Evolutionary conservation across 2,113 vertebrate species (phyloP), one percentile per base, ranked within the genome.

Genomic region (Sebastes fasciatus): DNA sequence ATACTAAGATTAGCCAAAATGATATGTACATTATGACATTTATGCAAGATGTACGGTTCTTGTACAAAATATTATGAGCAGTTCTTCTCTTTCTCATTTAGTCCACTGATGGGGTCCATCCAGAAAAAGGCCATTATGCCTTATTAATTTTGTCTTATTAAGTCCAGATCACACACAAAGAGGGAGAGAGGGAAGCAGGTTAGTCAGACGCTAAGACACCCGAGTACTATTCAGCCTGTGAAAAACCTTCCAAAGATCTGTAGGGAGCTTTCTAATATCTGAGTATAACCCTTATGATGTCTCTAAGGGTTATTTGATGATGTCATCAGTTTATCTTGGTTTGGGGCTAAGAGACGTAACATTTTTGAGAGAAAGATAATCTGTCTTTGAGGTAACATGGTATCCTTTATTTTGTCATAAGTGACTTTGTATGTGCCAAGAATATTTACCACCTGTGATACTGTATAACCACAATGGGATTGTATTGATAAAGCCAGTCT

Each of bases 301-400:
- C 34, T 34, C 34, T 34, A 69, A 17, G 17, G 7, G 26, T 40
- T 42, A 61, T 51, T 21, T 26, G 14, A 60, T 69, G 26, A 51
- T 66, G 14, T 13, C 10, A 71, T 71, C 2, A 10, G 48, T 51
- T 65, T 73, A 79, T 43, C n/a, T 52, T 54, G 46, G 63, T 43
- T 26, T 58, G 13, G 16, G 23, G 48, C 52, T 45, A n/a, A 21
- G 19, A n/a, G 42, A 63, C 0, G 1, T 19, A 40, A 34, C 5
- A 6, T 71, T 57, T 57, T 10, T 43, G 19, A 21, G 11, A 46
- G 17, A 54, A 57, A 16, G 19, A 43, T 4, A 69, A 49, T 10
- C 42, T 10, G 6, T 67, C 13, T 23, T 66, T 66, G 8, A 51
- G 13, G 21, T 34, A 26, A 43, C 3, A n/a, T 40, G 10, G 2